Percentiles rank a stretch among this genome's conserved stretches.
These are phyloP conservation scores for Gopherus evgoodei DNA, from an alignment of 2,113 vertebrate species.

Conservation along the genomic window DNA sequence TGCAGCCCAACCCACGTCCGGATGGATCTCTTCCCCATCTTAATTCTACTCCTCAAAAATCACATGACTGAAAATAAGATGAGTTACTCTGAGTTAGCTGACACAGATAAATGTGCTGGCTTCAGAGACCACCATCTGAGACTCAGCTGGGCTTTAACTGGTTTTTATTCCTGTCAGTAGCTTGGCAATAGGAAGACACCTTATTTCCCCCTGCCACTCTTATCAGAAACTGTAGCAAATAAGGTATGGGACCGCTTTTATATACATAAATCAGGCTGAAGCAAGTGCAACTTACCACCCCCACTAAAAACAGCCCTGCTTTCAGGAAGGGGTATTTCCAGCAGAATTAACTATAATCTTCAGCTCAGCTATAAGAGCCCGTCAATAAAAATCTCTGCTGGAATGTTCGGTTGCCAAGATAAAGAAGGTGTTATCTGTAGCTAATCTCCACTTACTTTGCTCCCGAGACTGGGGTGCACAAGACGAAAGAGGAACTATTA, in stretches of 20 bases:
- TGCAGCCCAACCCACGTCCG: not conserved
- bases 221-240: not conserved
- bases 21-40: not conserved
- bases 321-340: not conserved
- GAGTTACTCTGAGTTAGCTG: not conserved
- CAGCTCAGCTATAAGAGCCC: not conserved
- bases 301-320: constrained; percentile 1
- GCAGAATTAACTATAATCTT: not conserved
- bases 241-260: not conserved
- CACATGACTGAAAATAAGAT: not conserved
- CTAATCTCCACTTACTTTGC: not conserved
- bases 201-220: not conserved
- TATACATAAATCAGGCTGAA: not conserved
- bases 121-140: not conserved
- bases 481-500: not conserved
- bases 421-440: constrained; percentile 4
- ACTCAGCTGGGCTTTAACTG: not conserved
- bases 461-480: not conserved
- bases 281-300: not conserved
- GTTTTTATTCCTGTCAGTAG: not conserved
- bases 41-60: not conserved
- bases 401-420: not conserved
- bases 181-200: not conserved
- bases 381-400: constrained; percentile 21
- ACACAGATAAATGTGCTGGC: not conserved